These are phyloP conservation scores for Coilia nasus DNA, from an alignment of 2,797 vertebrate genomes.

Conservation along the genomic window DNA sequence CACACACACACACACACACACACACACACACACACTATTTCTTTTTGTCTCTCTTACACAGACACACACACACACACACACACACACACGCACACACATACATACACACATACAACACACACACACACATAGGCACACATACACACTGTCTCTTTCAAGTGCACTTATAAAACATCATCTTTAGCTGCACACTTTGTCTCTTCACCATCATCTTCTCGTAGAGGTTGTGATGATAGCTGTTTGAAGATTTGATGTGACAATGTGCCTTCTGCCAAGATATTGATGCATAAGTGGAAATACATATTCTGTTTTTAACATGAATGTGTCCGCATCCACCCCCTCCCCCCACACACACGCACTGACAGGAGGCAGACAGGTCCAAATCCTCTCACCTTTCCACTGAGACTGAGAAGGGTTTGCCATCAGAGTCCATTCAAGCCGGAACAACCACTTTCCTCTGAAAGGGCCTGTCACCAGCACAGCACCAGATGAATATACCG, in stretches of 20 bases:
- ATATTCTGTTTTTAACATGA: not conserved
- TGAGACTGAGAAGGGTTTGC: not conserved
- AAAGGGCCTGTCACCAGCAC: conserved; percentile 32
- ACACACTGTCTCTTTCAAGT: not conserved
- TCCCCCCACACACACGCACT: not conserved
- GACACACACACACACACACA: not conserved
- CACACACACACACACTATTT: not conserved
- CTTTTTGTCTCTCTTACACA: not conserved
- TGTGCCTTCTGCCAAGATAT: not conserved
- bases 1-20: not conserved
- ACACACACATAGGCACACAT: not conserved
- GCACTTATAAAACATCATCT: not conserved
- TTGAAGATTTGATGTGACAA: not conserved
- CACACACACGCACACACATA: not conserved
- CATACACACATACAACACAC: not conserved
- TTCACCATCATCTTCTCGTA: not conserved
- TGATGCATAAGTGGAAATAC: not conserved
- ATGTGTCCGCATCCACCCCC: not conserved
- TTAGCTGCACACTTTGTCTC: not conserved
- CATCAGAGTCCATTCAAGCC: not conserved
- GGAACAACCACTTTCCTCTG: not conserved
- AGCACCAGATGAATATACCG: conserved; percentile 38
- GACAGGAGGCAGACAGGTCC: not conserved
- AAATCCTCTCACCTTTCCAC: not conserved
- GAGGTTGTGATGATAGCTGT: not conserved